phyloP scores from a whole-genome alignment of 2,113 vertebrate genomes.

The Nestor notabilis region DNA sequence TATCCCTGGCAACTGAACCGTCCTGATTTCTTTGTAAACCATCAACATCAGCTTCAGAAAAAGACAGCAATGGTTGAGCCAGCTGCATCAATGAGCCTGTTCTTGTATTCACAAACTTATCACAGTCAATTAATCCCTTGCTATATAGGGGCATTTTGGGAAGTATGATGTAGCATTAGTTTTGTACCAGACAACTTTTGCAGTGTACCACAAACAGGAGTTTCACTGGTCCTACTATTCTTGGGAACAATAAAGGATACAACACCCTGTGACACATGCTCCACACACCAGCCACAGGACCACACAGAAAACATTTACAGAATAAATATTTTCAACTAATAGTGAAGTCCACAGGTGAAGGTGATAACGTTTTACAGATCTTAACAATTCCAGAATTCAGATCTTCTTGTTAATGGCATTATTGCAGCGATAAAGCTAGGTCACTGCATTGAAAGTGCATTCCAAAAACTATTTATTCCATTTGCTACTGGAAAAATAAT shows the following conservation, averaged over 20 bases:
- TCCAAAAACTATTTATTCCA: background rate
- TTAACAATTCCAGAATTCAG: background rate
- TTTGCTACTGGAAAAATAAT: background rate
- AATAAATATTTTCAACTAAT: background rate
- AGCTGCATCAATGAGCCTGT: background rate
- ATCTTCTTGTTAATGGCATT: background rate
- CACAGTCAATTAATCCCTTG: background rate
- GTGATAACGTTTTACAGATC: background rate
- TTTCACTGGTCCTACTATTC: background rate
- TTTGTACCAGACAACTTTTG: background rate
- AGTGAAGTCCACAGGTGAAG: background rate
- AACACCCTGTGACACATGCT: background rate
- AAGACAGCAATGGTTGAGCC: rapidly evolving
- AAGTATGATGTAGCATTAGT: background rate
- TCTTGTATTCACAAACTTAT: background rate
- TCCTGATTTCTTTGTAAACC: background rate
- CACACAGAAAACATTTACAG: background rate
- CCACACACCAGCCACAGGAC: background rate
- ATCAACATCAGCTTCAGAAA: background rate
- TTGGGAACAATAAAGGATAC: background rate
- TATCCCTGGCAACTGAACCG: background rate
- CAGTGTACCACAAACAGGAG: background rate
- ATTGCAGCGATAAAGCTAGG: background rate
- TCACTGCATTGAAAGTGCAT: background rate
- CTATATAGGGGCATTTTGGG: rapidly evolving